These are phyloP conservation scores for Marronus borbonicus DNA, from an alignment of 2,888 invertebrate genomes.

Conservation along the genomic window DNA sequence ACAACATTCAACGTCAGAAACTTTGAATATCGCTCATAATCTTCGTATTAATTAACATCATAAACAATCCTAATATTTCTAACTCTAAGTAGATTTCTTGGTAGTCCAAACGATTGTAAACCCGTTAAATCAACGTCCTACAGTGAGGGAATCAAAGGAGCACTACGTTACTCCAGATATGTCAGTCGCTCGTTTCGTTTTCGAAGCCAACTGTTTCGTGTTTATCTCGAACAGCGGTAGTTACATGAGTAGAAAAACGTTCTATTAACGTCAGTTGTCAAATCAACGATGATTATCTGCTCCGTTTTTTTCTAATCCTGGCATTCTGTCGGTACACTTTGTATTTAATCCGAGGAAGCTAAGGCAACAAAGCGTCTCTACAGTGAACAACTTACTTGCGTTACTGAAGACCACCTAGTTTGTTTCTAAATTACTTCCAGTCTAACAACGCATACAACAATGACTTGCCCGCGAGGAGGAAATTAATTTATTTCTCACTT, in stretches of 20 bases:
- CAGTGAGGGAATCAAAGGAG: slow-evolving; percentile 5
- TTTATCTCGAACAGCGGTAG: slow-evolving; percentile 17
- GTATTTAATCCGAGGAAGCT: slow-evolving; percentile 5
- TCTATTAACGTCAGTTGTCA: slow-evolving; percentile 50
- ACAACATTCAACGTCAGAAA: no score
- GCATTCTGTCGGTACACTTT: slow-evolving; percentile 31
- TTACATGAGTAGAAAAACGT: slow-evolving; percentile 22
- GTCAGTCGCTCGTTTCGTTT: slow-evolving; percentile 33
- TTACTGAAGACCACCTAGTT: slow-evolving; percentile 22
- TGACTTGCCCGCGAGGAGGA: background rate
- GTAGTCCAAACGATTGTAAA: slow-evolving; percentile 1
- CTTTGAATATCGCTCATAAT: no score
- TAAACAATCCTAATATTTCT: background rate
- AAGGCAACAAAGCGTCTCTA: slow-evolving; percentile 1
- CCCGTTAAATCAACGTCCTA: slow-evolving; percentile 14
- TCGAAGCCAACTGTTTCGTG: slow-evolving; percentile 2
- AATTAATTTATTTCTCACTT: slow-evolving; percentile 3
- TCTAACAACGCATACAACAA: background rate
- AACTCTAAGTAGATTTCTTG: background rate
- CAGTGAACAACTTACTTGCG: slow-evolving; percentile 5
- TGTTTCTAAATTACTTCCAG: slow-evolving; percentile 22
- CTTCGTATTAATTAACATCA: no score
- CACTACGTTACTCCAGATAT: slow-evolving; percentile 39
- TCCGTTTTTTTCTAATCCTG: slow-evolving; percentile 13
- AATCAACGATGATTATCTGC: slow-evolving; percentile 41